A percentile compares a stretch with the other conserved stretches of the same genome.
Evolutionary conservation across 2,113 vertebrate species (phyloP).

Genomic region (Mustelus asterias): DNA sequence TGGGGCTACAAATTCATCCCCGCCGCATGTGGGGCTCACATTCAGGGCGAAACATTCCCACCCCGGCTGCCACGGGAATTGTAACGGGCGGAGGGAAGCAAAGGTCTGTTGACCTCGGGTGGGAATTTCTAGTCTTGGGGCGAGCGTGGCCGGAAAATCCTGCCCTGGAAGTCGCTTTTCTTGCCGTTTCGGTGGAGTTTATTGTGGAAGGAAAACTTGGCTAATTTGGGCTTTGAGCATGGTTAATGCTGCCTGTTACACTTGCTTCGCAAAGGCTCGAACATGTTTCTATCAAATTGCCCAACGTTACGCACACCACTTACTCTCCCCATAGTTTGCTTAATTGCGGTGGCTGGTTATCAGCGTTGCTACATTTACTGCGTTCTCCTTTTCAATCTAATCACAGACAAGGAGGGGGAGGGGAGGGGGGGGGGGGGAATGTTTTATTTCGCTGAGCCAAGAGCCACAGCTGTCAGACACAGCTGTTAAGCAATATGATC

Average conservation of each 20-base stretch:
- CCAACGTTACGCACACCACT: background rate
- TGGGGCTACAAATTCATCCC: background rate
- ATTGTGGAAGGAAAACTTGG: background rate
- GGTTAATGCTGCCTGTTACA: background rate
- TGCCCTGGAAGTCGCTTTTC: background rate
- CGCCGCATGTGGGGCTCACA: background rate
- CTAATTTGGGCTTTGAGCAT: background rate
- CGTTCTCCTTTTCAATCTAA: background rate
- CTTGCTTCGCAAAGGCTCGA: background rate
- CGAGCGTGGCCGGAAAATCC: too few species aligned
- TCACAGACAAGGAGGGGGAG: background rate
- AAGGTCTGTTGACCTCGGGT: too few species aligned
- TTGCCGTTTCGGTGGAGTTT: background rate
- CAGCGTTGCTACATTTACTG: background rate
- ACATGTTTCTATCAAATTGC: background rate
- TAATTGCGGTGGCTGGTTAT: background rate
- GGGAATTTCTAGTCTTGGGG: too few species aligned
- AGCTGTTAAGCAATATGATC: background rate
- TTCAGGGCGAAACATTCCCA: background rate
- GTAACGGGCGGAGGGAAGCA: too few species aligned
- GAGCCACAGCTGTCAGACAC: constrained; percentile 4
- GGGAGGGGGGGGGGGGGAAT: too few species aligned
- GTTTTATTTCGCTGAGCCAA: background rate
- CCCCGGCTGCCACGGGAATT: too few species aligned
- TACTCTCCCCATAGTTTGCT: background rate